phyloP scores from a whole-genome alignment of 2,113 vertebrate species.

The Anhinga rufa region DNA sequence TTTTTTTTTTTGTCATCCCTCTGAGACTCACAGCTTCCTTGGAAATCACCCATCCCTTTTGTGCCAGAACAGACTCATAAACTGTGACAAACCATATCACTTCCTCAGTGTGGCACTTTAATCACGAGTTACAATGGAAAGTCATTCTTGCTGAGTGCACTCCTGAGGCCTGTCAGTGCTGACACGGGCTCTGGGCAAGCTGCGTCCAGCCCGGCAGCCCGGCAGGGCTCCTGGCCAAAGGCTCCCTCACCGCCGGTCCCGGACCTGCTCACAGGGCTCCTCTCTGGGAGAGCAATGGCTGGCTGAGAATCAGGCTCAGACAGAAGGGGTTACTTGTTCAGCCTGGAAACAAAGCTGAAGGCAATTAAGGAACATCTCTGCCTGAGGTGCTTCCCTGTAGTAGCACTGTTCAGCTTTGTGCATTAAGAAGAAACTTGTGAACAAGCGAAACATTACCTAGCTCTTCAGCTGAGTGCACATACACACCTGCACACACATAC shows the following conservation, averaged over 20 bases:
- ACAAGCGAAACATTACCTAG: fast-evolving
- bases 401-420: neutral
- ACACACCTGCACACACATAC: neutral
- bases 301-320: neutral
- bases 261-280: too few relatives aligned
- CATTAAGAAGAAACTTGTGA: neutral
- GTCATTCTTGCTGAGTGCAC: neutral
- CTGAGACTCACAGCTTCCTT: neutral
- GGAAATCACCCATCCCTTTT: neutral
- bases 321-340: neutral
- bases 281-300: fast-evolving
- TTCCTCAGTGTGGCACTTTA: neutral
- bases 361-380: neutral
- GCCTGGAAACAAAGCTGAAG: neutral
- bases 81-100: neutral
- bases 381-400: neutral
- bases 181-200: neutral
- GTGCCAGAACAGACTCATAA: neutral
- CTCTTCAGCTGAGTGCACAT: neutral
- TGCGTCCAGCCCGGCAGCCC: neutral
- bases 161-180: too few relatives aligned
- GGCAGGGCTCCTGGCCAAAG: neutral
- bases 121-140: neutral
- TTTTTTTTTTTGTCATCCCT: neutral
- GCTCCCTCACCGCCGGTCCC: fast-evolving